Conservation (phyloP, 2,113 vertebrate genomes). For the Cettia cetti region DNA sequence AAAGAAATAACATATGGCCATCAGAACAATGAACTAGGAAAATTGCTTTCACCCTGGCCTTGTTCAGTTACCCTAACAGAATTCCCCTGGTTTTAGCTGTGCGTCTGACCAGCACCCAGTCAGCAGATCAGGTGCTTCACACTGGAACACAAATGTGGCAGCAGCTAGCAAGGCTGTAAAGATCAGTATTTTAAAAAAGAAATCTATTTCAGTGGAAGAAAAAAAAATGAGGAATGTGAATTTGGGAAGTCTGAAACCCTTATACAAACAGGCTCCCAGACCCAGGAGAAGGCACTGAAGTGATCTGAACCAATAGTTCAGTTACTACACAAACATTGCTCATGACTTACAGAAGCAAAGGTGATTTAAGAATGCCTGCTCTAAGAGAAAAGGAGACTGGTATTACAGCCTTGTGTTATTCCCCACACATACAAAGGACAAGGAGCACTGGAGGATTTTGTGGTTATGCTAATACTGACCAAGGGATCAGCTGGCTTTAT, state of each 20-base stretch:
- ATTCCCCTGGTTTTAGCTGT: not conserved
- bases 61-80: not conserved
- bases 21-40: not conserved
- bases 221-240: not conserved
- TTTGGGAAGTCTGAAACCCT: not conserved
- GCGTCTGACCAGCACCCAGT: not conserved
- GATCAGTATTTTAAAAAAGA: not conserved
- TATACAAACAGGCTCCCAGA: not conserved
- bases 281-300: not conserved
- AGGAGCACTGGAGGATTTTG: not conserved
- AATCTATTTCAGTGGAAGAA: not conserved
- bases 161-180: not conserved
- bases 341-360: not conserved
- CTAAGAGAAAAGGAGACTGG: not conserved
- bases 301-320: not conserved
- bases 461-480: constrained; percentile 1
- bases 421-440: not conserved
- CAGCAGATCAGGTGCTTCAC: not conserved
- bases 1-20: not conserved
- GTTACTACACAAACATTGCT: not conserved
- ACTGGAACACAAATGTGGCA: not conserved
- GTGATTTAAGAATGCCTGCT: not conserved
- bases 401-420: not conserved
- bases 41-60: not conserved
- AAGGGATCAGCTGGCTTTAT: constrained; percentile 20